phyloP scores from a whole-genome alignment of 2,888 invertebrate species.

The Heliconius sara region DNA sequence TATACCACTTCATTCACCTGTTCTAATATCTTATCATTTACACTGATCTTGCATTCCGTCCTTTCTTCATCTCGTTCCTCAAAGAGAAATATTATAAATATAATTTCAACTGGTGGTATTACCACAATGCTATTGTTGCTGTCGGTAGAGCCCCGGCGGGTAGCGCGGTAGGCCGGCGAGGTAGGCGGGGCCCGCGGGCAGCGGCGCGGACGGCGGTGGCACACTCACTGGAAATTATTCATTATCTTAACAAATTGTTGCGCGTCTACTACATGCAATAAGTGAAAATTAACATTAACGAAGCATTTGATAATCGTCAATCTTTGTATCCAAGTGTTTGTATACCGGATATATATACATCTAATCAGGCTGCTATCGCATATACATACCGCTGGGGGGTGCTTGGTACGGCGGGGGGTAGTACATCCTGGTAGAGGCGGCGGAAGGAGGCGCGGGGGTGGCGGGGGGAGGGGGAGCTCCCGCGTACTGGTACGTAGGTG shows the following conservation, averaged over 20 bases:
- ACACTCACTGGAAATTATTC: too few relatives aligned
- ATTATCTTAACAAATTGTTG: too few relatives aligned
- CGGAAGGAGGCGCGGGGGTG: background rate
- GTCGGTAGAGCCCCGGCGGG: slow-evolving; percentile 31
- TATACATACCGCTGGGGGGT: background rate
- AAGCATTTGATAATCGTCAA: too few relatives aligned
- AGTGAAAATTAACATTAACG: too few relatives aligned
- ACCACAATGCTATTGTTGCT: slow-evolving; percentile 28
- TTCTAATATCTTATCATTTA: too few relatives aligned
- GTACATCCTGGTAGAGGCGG: slow-evolving; percentile 14
- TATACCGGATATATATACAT: too few relatives aligned
- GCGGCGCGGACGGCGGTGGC: slow-evolving; percentile 5
- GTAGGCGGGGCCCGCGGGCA: slow-evolving; percentile 26
- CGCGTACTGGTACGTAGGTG: background rate
- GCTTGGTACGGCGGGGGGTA: slow-evolving; percentile 24
- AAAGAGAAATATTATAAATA: too few relatives aligned
- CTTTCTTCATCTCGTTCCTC: too few relatives aligned
- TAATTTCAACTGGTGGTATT: background rate
- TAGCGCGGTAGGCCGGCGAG: slow-evolving; percentile 4
- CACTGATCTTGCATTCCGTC: too few relatives aligned
- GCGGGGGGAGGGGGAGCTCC: background rate
- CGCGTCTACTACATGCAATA: too few relatives aligned
- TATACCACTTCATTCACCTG: too few relatives aligned
- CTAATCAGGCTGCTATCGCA: background rate
- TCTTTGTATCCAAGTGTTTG: too few relatives aligned